These are phyloP conservation scores for Grammomys dolichurus DNA, from an alignment of 2,113 vertebrate species.

Conservation along the genomic window DNA sequence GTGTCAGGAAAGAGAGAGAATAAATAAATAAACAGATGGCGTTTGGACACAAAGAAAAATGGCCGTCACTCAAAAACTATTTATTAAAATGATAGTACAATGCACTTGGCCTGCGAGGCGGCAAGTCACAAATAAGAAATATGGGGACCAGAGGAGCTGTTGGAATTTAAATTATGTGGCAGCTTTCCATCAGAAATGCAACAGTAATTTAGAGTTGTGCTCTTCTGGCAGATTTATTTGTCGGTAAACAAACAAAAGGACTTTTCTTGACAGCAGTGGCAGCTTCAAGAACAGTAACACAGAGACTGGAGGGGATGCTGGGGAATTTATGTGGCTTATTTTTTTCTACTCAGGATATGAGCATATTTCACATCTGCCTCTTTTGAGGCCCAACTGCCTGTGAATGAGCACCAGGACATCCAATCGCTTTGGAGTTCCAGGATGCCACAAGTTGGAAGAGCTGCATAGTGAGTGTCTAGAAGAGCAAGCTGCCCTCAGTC, in stretches of 20 bases:
- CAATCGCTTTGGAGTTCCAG: background rate
- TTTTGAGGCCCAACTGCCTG: background rate
- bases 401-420: background rate
- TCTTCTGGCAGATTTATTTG: conserved; percentile 60
- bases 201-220: conserved; percentile 68
- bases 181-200: conserved; percentile 71
- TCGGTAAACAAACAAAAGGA: conserved; percentile 68
- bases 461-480: background rate
- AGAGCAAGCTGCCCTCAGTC: background rate
- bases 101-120: background rate
- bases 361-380: background rate
- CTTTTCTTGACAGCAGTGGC: background rate
- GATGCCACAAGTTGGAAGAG: background rate
- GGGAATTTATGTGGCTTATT: background rate
- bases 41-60: conserved; percentile 69
- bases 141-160: conserved; percentile 20
- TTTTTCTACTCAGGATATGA: background rate
- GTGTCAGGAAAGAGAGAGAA: conserved; percentile 49
- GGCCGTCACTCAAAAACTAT: conserved; percentile 66
- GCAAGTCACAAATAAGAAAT: conserved; percentile 72
- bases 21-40: conserved; percentile 52
- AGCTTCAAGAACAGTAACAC: background rate
- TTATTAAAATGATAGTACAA: conserved; percentile 75
- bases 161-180: conserved; percentile 72
- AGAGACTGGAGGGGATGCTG: background rate